A percentile compares a stretch with the other conserved stretches of the same genome.
phyloP scores from a whole-genome alignment of 2,113 vertebrate genomes.

The Scopus umbretta region DNA sequence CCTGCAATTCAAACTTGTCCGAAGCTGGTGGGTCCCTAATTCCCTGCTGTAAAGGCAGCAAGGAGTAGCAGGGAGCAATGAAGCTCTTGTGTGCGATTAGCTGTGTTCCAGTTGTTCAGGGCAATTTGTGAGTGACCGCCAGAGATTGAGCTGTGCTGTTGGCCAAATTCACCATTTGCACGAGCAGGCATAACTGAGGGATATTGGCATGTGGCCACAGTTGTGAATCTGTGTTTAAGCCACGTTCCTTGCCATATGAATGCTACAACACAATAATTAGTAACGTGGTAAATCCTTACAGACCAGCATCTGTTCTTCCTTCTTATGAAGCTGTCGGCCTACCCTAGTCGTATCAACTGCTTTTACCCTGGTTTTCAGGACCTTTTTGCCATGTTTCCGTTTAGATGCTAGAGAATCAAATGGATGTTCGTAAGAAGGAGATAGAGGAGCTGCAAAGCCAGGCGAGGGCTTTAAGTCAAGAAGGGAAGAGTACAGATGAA shows the following conservation, averaged over 20 bases:
- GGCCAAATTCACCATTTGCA: neutral
- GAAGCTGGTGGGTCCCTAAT: neutral
- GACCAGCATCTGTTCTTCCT: neutral
- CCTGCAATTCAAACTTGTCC: neutral
- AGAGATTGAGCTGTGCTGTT: neutral
- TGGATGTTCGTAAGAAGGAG: constrained; percentile 94
- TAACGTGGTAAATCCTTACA: neutral
- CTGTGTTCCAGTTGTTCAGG: neutral
- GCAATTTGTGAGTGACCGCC: neutral
- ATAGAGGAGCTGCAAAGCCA: constrained; percentile 93
- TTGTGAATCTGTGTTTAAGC: neutral
- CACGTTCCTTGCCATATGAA: neutral
- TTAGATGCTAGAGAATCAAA: constrained; percentile 97
- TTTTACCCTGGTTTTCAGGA: neutral
- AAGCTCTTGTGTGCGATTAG: neutral
- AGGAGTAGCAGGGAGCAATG: neutral
- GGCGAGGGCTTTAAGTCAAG: constrained; percentile 86
- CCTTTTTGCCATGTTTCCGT: neutral
- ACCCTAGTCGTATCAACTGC: neutral
- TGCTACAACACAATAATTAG: neutral
- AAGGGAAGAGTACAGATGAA: constrained; percentile 90
- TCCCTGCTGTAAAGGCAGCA: neutral
- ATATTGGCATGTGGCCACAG: neutral
- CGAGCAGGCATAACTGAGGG: neutral
- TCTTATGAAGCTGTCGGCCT: neutral